Evolutionary conservation across 2,113 vertebrate genomes (phyloP), one percentile per base, ranked within the genome.

Genomic region (Hystrix brachyura): DNA sequence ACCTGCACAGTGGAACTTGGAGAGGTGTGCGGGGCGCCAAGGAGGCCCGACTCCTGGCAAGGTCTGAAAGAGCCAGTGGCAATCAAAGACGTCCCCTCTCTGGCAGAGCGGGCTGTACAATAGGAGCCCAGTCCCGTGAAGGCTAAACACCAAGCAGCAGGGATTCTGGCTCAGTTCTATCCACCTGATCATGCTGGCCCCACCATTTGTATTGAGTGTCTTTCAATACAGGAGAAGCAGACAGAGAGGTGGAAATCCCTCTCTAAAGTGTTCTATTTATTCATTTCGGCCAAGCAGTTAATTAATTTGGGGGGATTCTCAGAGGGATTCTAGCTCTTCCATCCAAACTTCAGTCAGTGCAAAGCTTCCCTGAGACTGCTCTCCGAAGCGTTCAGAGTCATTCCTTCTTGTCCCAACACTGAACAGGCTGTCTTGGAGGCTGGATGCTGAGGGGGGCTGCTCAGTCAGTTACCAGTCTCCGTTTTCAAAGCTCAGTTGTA

Each of bases 281-380:
- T 94, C 64, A 86, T 87, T 93, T 69, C 60, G 84, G 59, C 55
- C 94, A 94, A 92, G 81, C 76, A 87, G 48, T 93, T 96, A 94
- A 93, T 96, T 90, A 89, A 80, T 95, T 92, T 86, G 4, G 87
- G 67, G 87, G 93, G 84, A 71, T 51, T 84, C 76, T 84, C 89
- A 48, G 90, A 76, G 62, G 12, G 27, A 78, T 94, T 84, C 71
- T 90, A 83, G 71, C 55, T 64, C 57, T 96, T 79, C 34, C 71
- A 86, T 46, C 64, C 55, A 46, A 91, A 69, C 43, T 93, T 85
- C 82, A 88, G 10, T 92, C 65, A 94, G 67, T 87, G 86, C 60
- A 92, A 83, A 94, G 71, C 57, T 79, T 57, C 57, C 7, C 21
- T 0, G 87, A 71, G 80, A 7, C 25, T 79, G 84, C 38, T 94